Percentiles rank a stretch among this genome's conserved stretches.
These are phyloP conservation scores for Urocolius indicus DNA, from an alignment of 2,113 vertebrate species.

Conservation along the genomic window DNA sequence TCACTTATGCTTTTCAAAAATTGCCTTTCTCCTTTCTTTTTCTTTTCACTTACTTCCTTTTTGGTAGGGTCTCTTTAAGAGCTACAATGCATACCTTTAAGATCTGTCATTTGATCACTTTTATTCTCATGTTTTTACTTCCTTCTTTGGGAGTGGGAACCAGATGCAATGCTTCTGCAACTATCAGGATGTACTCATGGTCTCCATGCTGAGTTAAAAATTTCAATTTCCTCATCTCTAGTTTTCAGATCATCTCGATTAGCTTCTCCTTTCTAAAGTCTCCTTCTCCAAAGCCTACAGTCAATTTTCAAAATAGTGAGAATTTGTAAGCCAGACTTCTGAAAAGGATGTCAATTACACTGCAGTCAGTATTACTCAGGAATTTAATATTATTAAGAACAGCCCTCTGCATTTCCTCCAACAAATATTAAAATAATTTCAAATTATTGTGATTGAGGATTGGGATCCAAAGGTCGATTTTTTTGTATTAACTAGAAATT, in stretches of 20 bases:
- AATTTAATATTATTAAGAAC: not conserved
- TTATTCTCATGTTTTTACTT: not conserved
- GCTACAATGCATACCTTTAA: not conserved
- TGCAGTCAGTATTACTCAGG: not conserved
- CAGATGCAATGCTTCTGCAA: not conserved
- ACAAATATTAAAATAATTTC: not conserved
- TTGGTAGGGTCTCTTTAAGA: not conserved
- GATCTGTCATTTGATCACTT: not conserved
- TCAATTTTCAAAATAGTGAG: not conserved
- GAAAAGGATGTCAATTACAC: not conserved
- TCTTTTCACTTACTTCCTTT: not conserved
- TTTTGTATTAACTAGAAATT: not conserved
- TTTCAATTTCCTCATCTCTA: conserved; percentile 20
- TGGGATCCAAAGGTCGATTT: not conserved
- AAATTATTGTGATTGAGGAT: not conserved
- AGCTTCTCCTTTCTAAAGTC: not conserved
- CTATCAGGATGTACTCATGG: not conserved
- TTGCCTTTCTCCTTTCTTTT: not conserved
- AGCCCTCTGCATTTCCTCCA: not conserved
- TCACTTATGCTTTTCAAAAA: not conserved
- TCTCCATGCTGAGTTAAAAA: not conserved
- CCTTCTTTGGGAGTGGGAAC: not conserved
- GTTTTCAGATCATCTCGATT: conserved; percentile 27
- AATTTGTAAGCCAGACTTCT: not conserved
- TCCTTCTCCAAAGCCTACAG: not conserved